phyloP scores from a whole-genome alignment of 2,797 vertebrate genomes.

The Lacerta agilis region DNA sequence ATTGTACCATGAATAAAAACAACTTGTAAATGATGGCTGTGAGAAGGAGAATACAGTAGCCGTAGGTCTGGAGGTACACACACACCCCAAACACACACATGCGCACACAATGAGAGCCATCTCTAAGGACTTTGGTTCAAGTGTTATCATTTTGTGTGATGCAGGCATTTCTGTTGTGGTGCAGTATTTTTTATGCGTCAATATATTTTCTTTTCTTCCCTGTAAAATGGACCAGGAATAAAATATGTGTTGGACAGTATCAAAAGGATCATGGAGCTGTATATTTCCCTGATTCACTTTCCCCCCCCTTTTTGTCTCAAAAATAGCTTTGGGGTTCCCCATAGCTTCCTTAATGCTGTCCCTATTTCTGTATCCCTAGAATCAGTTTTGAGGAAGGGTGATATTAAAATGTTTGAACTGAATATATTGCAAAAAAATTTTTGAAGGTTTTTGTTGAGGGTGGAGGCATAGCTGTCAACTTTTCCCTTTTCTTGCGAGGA shows the following conservation, averaged over 20 bases:
- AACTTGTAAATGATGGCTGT: slow-evolving; percentile 37
- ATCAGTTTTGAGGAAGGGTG: too few relatives aligned
- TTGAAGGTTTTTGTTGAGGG: neutral
- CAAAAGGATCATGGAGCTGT: neutral
- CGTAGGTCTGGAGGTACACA: neutral
- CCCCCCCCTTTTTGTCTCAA: neutral
- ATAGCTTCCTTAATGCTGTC: neutral
- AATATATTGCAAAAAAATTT: too few relatives aligned
- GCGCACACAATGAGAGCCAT: slow-evolving; percentile 29
- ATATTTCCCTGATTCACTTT: neutral
- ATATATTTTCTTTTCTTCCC: slow-evolving; percentile 34
- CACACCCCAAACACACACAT: neutral
- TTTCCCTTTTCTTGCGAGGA: too few relatives aligned
- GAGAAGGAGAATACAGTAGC: slow-evolving; percentile 38
- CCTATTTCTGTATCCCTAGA: neutral
- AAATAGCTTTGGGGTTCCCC: neutral
- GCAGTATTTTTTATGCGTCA: slow-evolving; percentile 34
- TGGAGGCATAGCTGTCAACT: too few relatives aligned
- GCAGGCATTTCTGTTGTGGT: slow-evolving; percentile 17
- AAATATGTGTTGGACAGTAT: neutral
- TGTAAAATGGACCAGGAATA: neutral
- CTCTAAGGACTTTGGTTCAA: neutral
- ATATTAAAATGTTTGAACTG: too few relatives aligned
- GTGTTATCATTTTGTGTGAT: slow-evolving; percentile 13
- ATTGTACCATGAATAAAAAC: slow-evolving; percentile 50